Evolutionary conservation across 1,140 invertebrate genomes (phyloP), one percentile per base, ranked within the genome.

Genomic region (Prorops nasuta): DNA sequence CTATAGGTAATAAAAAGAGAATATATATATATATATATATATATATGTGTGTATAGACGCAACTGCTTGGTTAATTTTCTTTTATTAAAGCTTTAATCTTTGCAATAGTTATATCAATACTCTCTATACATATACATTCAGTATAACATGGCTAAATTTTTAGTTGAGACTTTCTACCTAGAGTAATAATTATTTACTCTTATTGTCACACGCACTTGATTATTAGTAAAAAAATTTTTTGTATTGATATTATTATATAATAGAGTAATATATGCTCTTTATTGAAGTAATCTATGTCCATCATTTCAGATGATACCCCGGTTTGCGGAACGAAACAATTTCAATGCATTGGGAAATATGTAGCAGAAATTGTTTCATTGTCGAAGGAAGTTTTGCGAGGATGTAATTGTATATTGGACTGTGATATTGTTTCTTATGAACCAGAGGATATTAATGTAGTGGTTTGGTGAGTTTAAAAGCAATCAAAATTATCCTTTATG

Each of bases 1-100:
- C 54, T 7, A 49, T 51, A 3, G 32, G 63, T 66, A 21, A 20
- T 32, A 10, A 8, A 28, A 48, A 47, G 42, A n/a, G n/a, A n/a
- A n/a, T n/a, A n/a, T n/a, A n/a, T n/a, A n/a, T n/a, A n/a, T n/a
- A n/a, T n/a, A n/a, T n/a, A n/a, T n/a, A n/a, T n/a, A n/a, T n/a
- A n/a, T n/a, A n/a, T n/a, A n/a, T n/a, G n/a, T n/a, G n/a, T n/a
- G n/a, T n/a, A n/a, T n/a, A n/a, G n/a, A n/a, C n/a, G n/a, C n/a
- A n/a, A n/a, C n/a, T n/a, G n/a, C n/a, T n/a, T n/a, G n/a, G n/a
- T n/a, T n/a, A n/a, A n/a, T n/a, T n/a, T n/a, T n/a, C n/a, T n/a
- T n/a, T n/a, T n/a, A n/a, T n/a, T n/a, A n/a, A n/a, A n/a, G n/a
- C n/a, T n/a, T n/a, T n/a, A n/a, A n/a, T n/a, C n/a, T n/a, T n/a